These are phyloP conservation scores for Babylonia areolata DNA, from an alignment of 1,140 invertebrate species.

Conservation along the genomic window DNA sequence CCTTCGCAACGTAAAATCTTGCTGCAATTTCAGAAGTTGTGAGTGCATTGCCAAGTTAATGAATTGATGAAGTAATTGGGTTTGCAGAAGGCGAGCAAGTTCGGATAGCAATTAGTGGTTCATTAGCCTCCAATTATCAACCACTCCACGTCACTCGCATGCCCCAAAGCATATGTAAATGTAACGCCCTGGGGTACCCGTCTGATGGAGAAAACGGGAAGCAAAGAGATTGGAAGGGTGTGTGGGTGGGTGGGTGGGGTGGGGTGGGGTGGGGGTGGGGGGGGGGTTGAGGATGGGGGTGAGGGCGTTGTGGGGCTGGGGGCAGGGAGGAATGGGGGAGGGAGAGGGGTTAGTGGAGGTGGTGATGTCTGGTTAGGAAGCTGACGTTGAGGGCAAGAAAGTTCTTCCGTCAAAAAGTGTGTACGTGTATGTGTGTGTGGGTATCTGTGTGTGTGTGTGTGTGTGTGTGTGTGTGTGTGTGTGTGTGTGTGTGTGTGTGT, in stretches of 20 bases:
- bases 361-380: too few relatives aligned
- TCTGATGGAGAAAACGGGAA: not conserved
- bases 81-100: constrained; percentile 1
- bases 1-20: constrained; percentile 1
- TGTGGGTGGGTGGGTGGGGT: too few relatives aligned
- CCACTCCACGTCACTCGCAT: not conserved
- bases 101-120: not conserved
- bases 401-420: too few relatives aligned
- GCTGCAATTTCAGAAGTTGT: not conserved
- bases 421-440: too few relatives aligned
- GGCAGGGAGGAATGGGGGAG: not conserved
- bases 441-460: too few relatives aligned
- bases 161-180: constrained; percentile 3
- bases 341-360: too few relatives aligned
- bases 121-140: not conserved
- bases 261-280: not conserved
- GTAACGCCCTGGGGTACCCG: not conserved
- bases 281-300: not conserved
- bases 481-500: too few relatives aligned
- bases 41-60: not conserved
- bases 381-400: too few relatives aligned
- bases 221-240: not conserved
- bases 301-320: not conserved
- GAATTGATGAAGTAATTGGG: constrained; percentile 7
- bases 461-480: too few relatives aligned